Evolutionary conservation across 1,140 invertebrate species (phyloP).

Genomic region (Drosophila leontia): DNA sequence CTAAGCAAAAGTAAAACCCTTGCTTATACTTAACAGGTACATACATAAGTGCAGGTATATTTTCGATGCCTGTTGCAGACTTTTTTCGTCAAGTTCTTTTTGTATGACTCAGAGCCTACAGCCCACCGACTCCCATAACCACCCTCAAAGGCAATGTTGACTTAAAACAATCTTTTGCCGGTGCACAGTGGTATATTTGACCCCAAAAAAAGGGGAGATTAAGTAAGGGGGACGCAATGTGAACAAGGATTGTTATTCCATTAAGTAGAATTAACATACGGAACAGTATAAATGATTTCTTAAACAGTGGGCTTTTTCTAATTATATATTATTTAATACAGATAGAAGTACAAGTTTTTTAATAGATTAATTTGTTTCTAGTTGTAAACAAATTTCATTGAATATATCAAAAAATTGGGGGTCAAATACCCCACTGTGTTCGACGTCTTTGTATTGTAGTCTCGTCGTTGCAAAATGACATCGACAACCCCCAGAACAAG

Average conservation of each 20-base stretch:
- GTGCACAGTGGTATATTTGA: constrained; percentile 6
- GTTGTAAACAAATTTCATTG: background rate
- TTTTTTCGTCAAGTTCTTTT: constrained; percentile 5
- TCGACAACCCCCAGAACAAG: constrained; percentile 33
- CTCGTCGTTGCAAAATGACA: constrained; percentile 25
- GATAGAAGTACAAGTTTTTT: too few species aligned
- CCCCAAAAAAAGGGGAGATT: constrained; percentile 3
- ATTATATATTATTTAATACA: too few species aligned
- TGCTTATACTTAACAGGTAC: background rate
- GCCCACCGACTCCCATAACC: background rate
- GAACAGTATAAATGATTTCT: background rate
- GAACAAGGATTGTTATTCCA: background rate
- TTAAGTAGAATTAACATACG: background rate
- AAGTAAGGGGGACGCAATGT: background rate
- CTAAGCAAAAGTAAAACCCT: background rate
- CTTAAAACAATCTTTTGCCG: constrained; percentile 7
- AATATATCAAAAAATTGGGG: constrained; percentile 4
- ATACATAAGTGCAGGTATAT: constrained; percentile 4
- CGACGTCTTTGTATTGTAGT: constrained; percentile 28
- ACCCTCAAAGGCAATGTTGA: constrained; percentile 7
- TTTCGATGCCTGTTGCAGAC: constrained; percentile 12
- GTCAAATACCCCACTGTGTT: constrained; percentile 51
- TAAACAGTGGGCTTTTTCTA: too few species aligned
- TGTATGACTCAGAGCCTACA: constrained; percentile 15
- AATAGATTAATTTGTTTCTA: too few species aligned